Percentiles rank a stretch among this genome's conserved stretches.
Conservation (phyloP, 2,797 vertebrate species). For the Paramormyrops hopkinsi region DNA sequence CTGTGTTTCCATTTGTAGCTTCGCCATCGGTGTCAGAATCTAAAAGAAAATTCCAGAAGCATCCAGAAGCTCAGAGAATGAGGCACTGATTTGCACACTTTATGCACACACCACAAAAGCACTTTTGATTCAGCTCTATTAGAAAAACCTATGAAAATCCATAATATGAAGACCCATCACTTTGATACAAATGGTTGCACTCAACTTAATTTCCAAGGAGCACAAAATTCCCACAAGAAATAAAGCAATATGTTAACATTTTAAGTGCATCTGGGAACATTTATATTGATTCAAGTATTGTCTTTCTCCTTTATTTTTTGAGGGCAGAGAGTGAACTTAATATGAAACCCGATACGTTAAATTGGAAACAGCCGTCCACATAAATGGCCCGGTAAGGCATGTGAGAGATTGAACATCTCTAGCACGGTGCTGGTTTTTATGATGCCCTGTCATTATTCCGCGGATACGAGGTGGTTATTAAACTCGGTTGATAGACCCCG, state of each 20-base stretch:
- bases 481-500: background rate
- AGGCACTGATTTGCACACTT: background rate
- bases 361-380: background rate
- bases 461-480: background rate
- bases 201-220: background rate
- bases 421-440: background rate
- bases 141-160: background rate
- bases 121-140: background rate
- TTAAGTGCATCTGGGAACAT: background rate
- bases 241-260: constrained; percentile 8
- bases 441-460: background rate
- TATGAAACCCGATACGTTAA: background rate
- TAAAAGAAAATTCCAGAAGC: background rate
- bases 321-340: background rate
- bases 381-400: background rate
- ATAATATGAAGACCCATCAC: background rate
- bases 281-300: background rate
- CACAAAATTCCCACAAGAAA: constrained; percentile 6
- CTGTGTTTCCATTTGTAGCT: background rate
- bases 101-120: background rate
- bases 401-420: background rate
- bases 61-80: background rate
- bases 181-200: background rate
- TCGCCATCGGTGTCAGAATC: background rate
- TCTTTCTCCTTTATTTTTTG: background rate